Evolutionary conservation across 2,113 vertebrate species (phyloP).

Genomic region (Loxodonta africana): DNA sequence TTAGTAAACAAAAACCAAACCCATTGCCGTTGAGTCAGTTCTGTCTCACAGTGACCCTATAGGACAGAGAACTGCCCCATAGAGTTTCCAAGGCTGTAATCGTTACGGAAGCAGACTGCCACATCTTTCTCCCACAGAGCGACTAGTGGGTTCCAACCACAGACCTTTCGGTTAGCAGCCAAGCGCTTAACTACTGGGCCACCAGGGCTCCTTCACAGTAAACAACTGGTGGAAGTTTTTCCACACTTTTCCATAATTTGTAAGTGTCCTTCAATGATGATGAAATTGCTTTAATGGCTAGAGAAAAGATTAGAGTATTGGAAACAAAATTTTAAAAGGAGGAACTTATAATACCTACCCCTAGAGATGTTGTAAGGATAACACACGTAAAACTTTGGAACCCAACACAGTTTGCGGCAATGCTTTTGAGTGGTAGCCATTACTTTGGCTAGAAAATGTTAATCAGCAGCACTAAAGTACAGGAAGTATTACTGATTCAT

Average conservation of each 20-base stretch:
- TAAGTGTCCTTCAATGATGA: not conserved
- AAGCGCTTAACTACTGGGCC: not conserved
- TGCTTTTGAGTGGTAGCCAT: not conserved
- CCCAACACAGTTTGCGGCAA: not conserved
- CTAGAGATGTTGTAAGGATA: not conserved
- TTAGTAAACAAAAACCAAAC: not conserved
- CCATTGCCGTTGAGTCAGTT: not conserved
- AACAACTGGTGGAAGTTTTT: not conserved
- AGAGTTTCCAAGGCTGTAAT: not conserved
- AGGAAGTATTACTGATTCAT: no score
- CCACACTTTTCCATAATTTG: not conserved
- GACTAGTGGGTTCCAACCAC: not conserved
- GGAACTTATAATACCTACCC: not conserved
- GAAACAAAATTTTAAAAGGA: constrained; percentile 4
- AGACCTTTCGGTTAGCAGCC: not conserved
- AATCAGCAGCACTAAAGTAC: not conserved
- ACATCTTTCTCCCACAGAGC: not conserved
- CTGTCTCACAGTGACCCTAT: not conserved
- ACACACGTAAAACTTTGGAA: not conserved
- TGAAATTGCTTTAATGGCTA: not conserved
- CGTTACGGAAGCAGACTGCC: not conserved
- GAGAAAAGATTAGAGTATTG: not conserved
- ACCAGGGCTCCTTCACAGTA: not conserved
- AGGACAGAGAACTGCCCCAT: not conserved
- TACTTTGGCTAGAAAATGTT: not conserved